Percentiles rank a stretch among this genome's conserved stretches.
Evolutionary conservation across 2,113 vertebrate genomes (phyloP).

Genomic region (Clarias gariepinus): DNA sequence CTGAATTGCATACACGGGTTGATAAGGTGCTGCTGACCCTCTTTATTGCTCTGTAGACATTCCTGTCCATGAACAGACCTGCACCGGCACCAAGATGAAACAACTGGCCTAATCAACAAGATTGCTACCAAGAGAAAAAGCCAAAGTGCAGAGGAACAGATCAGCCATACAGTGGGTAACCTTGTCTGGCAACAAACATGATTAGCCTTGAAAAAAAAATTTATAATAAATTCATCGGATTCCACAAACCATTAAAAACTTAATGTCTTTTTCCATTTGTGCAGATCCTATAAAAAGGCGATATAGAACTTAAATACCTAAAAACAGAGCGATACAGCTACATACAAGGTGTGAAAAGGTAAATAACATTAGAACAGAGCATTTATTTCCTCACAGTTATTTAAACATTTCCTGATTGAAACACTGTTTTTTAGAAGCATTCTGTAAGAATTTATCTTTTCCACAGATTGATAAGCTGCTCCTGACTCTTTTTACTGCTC

Average conservation of each 20-base stretch:
- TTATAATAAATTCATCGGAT: constrained; percentile 33
- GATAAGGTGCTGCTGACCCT: constrained; percentile 47
- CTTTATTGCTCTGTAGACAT: constrained; percentile 48
- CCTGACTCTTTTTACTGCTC: constrained; percentile 37
- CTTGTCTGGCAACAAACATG: constrained; percentile 28
- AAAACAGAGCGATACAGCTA: background rate
- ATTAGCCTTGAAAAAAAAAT: constrained; percentile 14
- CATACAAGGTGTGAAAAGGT: background rate
- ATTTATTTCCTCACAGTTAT: background rate
- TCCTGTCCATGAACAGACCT: constrained; percentile 34
- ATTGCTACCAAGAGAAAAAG: constrained; percentile 35
- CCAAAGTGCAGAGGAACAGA: constrained; percentile 44
- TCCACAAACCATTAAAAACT: background rate
- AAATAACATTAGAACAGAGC: background rate
- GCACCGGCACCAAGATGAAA: constrained; percentile 41
- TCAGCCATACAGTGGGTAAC: constrained; percentile 35
- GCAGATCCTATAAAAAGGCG: constrained; percentile 1
- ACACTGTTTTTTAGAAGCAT: background rate
- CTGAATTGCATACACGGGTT: constrained; percentile 30
- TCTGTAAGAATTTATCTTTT: constrained; percentile 38
- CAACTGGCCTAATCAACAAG: constrained; percentile 49
- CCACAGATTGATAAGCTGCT: constrained; percentile 43
- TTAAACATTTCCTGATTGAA: background rate
- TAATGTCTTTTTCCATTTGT: constrained; percentile 13
- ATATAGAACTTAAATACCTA: background rate